A percentile compares a stretch with the other conserved stretches of the same genome.
Conservation (phyloP, 2,113 vertebrate genomes). For the Eleginops maclovinus region DNA sequence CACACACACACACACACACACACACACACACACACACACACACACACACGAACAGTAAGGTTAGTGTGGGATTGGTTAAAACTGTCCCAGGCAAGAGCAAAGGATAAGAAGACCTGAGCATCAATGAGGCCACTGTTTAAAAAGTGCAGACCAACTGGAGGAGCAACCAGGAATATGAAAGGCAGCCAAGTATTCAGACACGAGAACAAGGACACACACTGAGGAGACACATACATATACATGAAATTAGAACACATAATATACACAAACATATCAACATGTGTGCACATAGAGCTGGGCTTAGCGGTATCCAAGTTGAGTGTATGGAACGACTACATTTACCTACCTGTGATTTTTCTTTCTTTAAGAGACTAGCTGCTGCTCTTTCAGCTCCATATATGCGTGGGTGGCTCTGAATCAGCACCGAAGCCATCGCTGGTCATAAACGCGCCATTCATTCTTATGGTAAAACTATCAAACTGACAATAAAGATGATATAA, state of each 20-base stretch:
- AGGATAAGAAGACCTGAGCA: conserved; percentile 45
- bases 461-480: conserved; percentile 31
- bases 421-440: conserved; percentile 29
- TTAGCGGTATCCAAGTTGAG: conserved; percentile 52
- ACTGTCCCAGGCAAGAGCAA: conserved; percentile 35
- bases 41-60: conserved; percentile 37
- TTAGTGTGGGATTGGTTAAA: conserved; percentile 55
- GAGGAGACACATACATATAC: conserved; percentile 28
- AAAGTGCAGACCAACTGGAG: conserved; percentile 37
- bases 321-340: conserved; percentile 47
- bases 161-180: conserved; percentile 40
- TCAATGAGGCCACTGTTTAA: conserved; percentile 70
- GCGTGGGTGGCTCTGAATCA: conserved; percentile 54
- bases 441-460: conserved; percentile 26
- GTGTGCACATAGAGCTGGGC: conserved; percentile 28
- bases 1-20: conserved; percentile 15
- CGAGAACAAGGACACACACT: conserved; percentile 50
- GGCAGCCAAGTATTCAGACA: conserved; percentile 59
- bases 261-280: conserved; percentile 21
- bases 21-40: conserved; percentile 13
- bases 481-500: conserved; percentile 22
- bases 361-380: conserved; percentile 34
- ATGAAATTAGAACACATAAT: conserved; percentile 27
- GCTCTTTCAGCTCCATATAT: conserved; percentile 57
- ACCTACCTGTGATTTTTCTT: conserved; percentile 18